Base-by-base conservation (phyloP, 1,140 invertebrate species). In the Brevipalpus yothersi region DNA sequence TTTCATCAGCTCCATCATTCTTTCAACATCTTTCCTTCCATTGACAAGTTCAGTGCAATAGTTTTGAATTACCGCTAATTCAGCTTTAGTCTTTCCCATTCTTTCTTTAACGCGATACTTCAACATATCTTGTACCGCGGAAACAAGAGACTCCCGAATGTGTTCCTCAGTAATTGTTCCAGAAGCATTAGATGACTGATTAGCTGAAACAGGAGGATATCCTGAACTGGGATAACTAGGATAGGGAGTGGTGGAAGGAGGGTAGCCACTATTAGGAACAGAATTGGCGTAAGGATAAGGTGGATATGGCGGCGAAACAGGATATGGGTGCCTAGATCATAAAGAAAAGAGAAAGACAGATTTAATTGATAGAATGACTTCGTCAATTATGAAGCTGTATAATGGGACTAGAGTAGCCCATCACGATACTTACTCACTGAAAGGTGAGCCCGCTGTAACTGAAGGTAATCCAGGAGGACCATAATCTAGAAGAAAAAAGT, bases 111-210 rank as follows among this genome's bases (percentile, higher is more conserved):
- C 75, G 61, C 83, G 77, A 59, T 86, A 76, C 65, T 82, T 79
- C 57, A 97, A 69, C 75, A 93, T 94, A 69, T 97, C 91, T 72
- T 93, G 87, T 1, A 95, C 86, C 17, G 92, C 93, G 55, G 87
- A 90, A 2, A 95, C 71, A 11, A 98, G 73, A 31, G 92, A 96
- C 49, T 84, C 86, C 67, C 86, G 80, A 54, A 97, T 88, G 69
- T 95, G 90, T 68, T 93, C 89, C 68, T 94, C 87, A 49, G 88
- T 86, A 51, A 96, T 91, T 15, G 87, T 92, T 40, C n/a, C 21
- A 15, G 39, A 49, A 17, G 47, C 49, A 43, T 51, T 47, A 39
- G 63, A 57, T 56, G 59, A 41, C 55, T 45, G 62, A 56, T 10
- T 63, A 45, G 60, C 56, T 58, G 58, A 53, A 45, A 55, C 65